Evolutionary conservation across 2,888 invertebrate genomes (phyloP), one percentile per base, ranked within the genome.

Genomic region (Diarsia mendica): DNA sequence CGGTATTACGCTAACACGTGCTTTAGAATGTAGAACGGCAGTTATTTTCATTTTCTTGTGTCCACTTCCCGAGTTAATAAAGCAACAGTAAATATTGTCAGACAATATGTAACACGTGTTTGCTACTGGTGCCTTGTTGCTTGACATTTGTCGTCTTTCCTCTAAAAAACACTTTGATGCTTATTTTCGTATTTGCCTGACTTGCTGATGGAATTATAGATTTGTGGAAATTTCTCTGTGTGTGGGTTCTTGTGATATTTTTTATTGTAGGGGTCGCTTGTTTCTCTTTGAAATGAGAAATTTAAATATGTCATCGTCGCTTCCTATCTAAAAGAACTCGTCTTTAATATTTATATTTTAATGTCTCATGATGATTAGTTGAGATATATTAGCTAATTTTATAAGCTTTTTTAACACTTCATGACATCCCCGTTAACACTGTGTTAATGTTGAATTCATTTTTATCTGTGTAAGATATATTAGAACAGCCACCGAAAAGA

Each of bases 141-240:
- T 93, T 91, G 93, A 95, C 94, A 95, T 95, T 95, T 95, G 95
- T 95, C 93, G 94, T 92, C 93, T 94, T 93, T 90, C 92, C 91
- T 93, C 92, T 95, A 95, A 95, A 95, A 95, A 95, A 95, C 93
- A 93, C 96, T 96, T 96, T 96, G 96, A 96, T 93, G 95, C 94
- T 95, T 96, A 96, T 96, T 96, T 96, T 95, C 94, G 96, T 96
- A 94, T 95, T 95, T 93, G 94, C 93, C 90, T 84, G 90, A 88
- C 90, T 91, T 92, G 96, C 91, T 94, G 96, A 96, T 93, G 89
- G 96, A 96, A 94, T 95, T 96, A 96, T 95, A 92, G 95, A 94
- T 96, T 95, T 94, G 94, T 94, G 93, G 95, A 95, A 95, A 94
- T 91, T 91, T 92, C 93, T 91, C 90, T 93, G 90, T 94, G 95